Evolutionary conservation across 2,113 vertebrate genomes (phyloP), one percentile per base, ranked within the genome.

Genomic region (Atrichornis clamosus): DNA sequence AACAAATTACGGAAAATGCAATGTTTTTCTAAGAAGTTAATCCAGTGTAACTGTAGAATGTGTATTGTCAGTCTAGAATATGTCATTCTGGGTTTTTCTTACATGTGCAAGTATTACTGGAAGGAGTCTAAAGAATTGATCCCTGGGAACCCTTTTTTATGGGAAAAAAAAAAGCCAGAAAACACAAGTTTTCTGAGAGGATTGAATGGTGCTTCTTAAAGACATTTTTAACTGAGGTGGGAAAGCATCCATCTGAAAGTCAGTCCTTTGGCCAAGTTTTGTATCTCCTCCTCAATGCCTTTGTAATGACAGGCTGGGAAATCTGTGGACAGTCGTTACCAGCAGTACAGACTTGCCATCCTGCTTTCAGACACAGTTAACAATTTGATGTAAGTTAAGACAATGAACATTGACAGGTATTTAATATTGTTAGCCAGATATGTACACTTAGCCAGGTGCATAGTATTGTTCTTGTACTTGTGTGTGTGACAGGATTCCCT

Each of bases 1-100:
- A 96, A 95, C 18, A 46, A 77, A 88, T 88, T 92, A 83, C 79
- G 74, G 82, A 93, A 95, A 96, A 85, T n/a, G 5, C 41, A 27
- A 24, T 46, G 28, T 90, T 91, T 93, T 94, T 64, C 82, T 87
- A 55, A 79, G 78, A 94, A 94, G 82, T 64, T 1, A 68, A 60
- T 82, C 62, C 41, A 56, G 1, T 41, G 18, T 59, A 68, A 59
- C 33, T 27, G 28, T 72, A 78, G 10, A 68, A 41, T 32, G 9
- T 49, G 32, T 39, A n/a, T 46, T n/a, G 33, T 90, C 83, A 47
- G 27, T 63, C 58, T 90, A 77, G 67, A 73, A 27, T 85, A 53
- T 12, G 0, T 80, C 55, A 86, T 42, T 42, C 46, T 69, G 93
- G 70, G 33, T 55, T 95, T 97, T 91, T 91, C 35, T 91, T 50